A percentile compares a stretch with the other conserved stretches of the same genome.
These are phyloP conservation scores for Drosophila barbarae DNA, from an alignment of 2,888 invertebrate species.

Conservation along the genomic window DNA sequence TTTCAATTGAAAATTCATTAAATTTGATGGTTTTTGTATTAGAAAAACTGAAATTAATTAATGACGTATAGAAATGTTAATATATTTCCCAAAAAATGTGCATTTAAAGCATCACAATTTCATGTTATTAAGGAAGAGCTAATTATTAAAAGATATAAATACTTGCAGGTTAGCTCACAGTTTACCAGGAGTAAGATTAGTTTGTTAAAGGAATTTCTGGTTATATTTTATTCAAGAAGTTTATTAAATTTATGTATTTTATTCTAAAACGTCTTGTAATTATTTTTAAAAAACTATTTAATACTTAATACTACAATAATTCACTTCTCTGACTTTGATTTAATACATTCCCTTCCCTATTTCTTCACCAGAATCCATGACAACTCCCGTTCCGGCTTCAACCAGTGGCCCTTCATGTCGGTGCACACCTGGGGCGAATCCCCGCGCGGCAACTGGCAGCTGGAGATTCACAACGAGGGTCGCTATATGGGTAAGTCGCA, in stretches of 20 bases:
- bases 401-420: conserved; percentile 99
- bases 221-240: not conserved
- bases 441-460: conserved; percentile 95
- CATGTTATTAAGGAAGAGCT: not conserved
- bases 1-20: not conserved
- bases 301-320: not conserved
- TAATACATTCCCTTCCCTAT: not conserved
- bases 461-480: conserved; percentile 97
- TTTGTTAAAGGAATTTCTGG: not conserved
- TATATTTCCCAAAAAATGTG: not conserved
- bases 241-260: not conserved
- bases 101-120: not conserved
- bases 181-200: not conserved
- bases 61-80: not conserved
- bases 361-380: conserved; percentile 83
- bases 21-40: not conserved
- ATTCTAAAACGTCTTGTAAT: not conserved
- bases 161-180: not conserved
- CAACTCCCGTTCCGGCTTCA: conserved; percentile 94
- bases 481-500: conserved; percentile 87
- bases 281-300: not conserved
- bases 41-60: no score
- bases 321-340: no score
- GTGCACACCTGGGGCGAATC: conserved; percentile 99
- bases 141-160: not conserved